A percentile compares a stretch with the other conserved stretches of the same genome.
These are phyloP conservation scores for Anoplopoma fimbria DNA, from an alignment of 2,113 vertebrate genomes.

Conservation along the genomic window DNA sequence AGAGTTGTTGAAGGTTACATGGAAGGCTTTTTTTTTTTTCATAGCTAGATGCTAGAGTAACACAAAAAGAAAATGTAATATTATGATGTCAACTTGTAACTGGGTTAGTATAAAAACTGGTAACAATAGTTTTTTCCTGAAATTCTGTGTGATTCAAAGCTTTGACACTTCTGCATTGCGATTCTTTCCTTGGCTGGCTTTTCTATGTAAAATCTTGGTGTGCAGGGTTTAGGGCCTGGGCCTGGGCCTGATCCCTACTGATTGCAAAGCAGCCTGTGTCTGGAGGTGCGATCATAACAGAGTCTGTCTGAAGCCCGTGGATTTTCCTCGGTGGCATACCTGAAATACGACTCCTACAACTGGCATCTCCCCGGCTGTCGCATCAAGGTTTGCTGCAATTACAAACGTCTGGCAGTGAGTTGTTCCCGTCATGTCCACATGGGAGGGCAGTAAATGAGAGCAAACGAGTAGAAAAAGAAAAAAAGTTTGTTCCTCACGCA, in stretches of 20 bases:
- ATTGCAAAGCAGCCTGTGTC: constrained; percentile 54
- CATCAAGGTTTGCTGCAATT: constrained; percentile 59
- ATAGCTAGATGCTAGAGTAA: neutral
- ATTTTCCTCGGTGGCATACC: constrained; percentile 57
- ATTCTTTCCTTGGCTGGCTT: constrained; percentile 7
- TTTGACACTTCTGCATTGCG: neutral
- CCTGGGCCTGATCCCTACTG: constrained; percentile 43
- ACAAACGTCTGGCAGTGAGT: constrained; percentile 48
- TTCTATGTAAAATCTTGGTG: constrained; percentile 30
- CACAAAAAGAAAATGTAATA: neutral
- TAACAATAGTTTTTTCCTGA: constrained; percentile 7
- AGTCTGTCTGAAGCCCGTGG: constrained; percentile 55
- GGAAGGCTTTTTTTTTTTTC: neutral
- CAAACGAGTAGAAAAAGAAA: constrained; percentile 36
- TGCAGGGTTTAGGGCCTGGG: constrained; percentile 32
- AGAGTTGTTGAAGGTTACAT: neutral
- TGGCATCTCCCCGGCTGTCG: constrained; percentile 28
- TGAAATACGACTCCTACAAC: constrained; percentile 42
- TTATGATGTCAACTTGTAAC: neutral
- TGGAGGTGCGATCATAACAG: constrained; percentile 61
- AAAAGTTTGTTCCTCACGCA: constrained; percentile 50
- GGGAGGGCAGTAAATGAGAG: constrained; percentile 59
- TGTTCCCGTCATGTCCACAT: constrained; percentile 55
- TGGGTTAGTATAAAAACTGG: neutral
- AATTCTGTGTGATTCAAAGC: constrained; percentile 1